These are phyloP conservation scores for Ceuthmochares aereus DNA, from an alignment of 2,113 vertebrate genomes.

Conservation along the genomic window DNA sequence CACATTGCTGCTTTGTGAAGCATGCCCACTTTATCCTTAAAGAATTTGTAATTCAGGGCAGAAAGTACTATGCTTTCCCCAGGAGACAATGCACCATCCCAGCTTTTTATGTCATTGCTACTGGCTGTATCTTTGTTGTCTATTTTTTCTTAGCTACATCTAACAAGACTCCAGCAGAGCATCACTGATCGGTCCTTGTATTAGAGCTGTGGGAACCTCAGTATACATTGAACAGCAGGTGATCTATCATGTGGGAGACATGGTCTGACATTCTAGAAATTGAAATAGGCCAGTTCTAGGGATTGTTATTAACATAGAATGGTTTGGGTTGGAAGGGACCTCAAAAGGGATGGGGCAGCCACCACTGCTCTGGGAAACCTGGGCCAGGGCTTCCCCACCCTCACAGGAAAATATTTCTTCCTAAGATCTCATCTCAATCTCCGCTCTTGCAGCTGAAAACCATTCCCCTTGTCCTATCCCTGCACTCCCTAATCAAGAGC, in stretches of 20 bases:
- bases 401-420: too few relatives aligned
- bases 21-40: background rate
- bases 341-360: too few relatives aligned
- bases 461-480: too few relatives aligned
- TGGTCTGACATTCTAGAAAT: background rate
- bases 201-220: background rate
- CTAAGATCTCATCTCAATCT: too few relatives aligned
- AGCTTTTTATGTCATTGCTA: background rate
- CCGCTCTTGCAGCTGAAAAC: too few relatives aligned
- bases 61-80: background rate
- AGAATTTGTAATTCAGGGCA: background rate
- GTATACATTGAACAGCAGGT: accelerated
- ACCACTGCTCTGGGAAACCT: too few relatives aligned
- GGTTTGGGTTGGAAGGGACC: background rate
- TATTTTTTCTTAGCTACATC: background rate
- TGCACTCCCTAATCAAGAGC: too few relatives aligned
- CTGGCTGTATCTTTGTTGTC: background rate
- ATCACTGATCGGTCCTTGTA: background rate
- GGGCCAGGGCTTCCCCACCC: too few relatives aligned
- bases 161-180: accelerated
- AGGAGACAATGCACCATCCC: background rate
- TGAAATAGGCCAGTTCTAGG: background rate
- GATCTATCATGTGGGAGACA: background rate
- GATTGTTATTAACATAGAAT: background rate
- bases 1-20: background rate